Evolutionary conservation across 2,113 vertebrate species (phyloP).

Genomic region (Pipra filicauda): DNA sequence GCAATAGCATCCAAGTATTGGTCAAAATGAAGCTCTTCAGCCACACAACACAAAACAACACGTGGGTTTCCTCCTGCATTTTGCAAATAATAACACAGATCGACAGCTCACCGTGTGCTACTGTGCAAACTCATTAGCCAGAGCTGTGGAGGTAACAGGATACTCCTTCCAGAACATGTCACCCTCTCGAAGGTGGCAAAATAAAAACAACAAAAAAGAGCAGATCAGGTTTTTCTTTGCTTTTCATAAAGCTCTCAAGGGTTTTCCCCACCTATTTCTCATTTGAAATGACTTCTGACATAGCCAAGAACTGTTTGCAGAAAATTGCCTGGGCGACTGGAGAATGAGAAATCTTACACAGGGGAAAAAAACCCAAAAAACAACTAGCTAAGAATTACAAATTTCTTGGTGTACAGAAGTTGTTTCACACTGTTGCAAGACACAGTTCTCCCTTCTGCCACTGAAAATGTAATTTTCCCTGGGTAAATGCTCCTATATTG

Average conservation of each 20-base stretch:
- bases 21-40: neutral
- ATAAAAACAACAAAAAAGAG: neutral
- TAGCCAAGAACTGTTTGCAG: neutral
- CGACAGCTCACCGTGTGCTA: neutral
- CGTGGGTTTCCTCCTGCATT: neutral
- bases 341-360: neutral
- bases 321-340: neutral
- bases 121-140: neutral
- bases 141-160: neutral
- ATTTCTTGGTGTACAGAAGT: neutral
- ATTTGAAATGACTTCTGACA: neutral
- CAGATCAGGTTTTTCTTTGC: neutral
- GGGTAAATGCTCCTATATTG: neutral
- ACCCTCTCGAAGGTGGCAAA: slow-evolving; percentile 1
- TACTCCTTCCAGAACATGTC: neutral
- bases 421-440: neutral
- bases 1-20: neutral
- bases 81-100: neutral
- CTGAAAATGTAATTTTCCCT: neutral
- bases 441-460: neutral
- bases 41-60: neutral
- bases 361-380: neutral
- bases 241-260: neutral
- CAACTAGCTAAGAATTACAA: neutral
- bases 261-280: neutral